phyloP scores from a whole-genome alignment of 1,140 invertebrate genomes.

The Dendroctonus valens region DNA sequence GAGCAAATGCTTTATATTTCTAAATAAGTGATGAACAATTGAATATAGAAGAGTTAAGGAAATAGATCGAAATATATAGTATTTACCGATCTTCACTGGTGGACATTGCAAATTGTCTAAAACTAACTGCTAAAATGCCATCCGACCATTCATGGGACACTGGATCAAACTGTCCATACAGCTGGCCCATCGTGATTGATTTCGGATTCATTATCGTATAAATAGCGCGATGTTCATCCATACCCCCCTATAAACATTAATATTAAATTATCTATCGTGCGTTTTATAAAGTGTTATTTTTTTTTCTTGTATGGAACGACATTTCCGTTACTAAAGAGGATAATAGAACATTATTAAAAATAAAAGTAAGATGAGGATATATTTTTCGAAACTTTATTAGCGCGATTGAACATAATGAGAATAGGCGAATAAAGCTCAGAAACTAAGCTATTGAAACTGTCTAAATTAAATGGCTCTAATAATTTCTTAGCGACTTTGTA shows the following conservation, averaged over 20 bases:
- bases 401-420: too few species aligned
- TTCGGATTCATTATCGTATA: slow-evolving; percentile 94
- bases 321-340: too few species aligned
- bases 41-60: slow-evolving; percentile 6
- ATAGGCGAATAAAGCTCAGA: not conserved
- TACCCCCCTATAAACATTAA: slow-evolving; percentile 54
- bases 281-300: too few species aligned
- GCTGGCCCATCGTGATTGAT: slow-evolving; percentile 91
- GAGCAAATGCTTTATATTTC: too few species aligned
- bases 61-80: not conserved
- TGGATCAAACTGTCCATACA: slow-evolving; percentile 94
- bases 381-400: too few species aligned
- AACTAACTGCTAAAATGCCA: slow-evolving; percentile 90
- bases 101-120: slow-evolving; percentile 84
- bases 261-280: too few species aligned
- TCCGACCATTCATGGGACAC: slow-evolving; percentile 94
- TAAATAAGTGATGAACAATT: not conserved
- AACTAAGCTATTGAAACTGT: too few species aligned
- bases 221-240: slow-evolving; percentile 86
- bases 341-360: too few species aligned
- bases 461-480: too few species aligned
- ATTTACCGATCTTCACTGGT: slow-evolving; percentile 65
- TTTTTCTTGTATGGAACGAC: too few species aligned
- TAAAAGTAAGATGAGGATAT: too few species aligned
- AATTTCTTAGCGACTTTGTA: too few species aligned